Conservation (phyloP, 2,113 vertebrate genomes). For the Zosterops pallidus region DNA sequence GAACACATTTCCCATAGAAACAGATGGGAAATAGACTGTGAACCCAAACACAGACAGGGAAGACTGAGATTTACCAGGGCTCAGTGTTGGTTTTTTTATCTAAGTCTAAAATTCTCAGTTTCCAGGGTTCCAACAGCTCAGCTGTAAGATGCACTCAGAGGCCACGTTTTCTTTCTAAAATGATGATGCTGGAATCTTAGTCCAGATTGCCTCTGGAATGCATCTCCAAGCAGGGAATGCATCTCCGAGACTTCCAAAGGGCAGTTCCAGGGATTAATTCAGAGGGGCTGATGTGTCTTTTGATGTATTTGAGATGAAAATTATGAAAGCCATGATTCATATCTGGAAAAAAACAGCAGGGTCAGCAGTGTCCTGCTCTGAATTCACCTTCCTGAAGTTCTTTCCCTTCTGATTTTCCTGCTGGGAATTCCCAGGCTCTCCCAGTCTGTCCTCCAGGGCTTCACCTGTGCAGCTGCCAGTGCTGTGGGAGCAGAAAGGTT, state of each 20-base stretch:
- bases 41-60: not conserved
- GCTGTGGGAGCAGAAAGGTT: not conserved
- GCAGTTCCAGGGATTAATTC: not conserved
- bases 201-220: not conserved
- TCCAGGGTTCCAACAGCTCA: not conserved
- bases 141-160: not conserved
- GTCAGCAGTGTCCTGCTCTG: not conserved
- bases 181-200: not conserved
- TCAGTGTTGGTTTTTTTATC: not conserved
- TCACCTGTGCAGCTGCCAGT: conserved; percentile 23
- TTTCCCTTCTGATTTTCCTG: not conserved
- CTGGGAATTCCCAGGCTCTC: conserved; percentile 47
- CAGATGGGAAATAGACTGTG: not conserved
- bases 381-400: no score
- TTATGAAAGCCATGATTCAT: rapidly evolving
- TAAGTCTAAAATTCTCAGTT: no score
- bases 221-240: rapidly evolving
- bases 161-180: not conserved
- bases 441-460: conserved; percentile 51
- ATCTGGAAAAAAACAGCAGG: not conserved
- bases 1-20: not conserved
- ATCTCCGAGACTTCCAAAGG: not conserved
- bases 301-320: not conserved
- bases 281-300: not conserved
- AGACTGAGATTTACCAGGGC: not conserved